Evolutionary conservation across 2,797 vertebrate species (phyloP).

Genomic region (Silurus lanzhouensis): DNA sequence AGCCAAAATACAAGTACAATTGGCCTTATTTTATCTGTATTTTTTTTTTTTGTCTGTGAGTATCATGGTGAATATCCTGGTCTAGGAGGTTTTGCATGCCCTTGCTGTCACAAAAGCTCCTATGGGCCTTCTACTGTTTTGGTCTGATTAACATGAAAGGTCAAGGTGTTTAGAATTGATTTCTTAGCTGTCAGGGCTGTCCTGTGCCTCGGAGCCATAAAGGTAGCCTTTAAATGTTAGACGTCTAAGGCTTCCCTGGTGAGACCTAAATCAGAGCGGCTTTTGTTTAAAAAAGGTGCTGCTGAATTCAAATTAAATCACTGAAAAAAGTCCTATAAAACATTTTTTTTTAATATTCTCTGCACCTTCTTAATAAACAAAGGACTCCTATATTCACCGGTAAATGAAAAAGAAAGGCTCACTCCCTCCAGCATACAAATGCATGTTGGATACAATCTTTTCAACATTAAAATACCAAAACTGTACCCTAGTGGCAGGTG

Average conservation of each 20-base stretch:
- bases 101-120: constrained; percentile 7
- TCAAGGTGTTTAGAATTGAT: constrained; percentile 36
- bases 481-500: neutral
- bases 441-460: neutral
- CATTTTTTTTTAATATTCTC: neutral
- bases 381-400: neutral
- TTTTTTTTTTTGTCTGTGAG: neutral
- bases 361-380: neutral
- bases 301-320: neutral
- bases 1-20: neutral
- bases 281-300: neutral
- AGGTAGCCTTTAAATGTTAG: constrained; percentile 26
- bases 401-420: neutral
- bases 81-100: constrained; percentile 6
- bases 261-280: neutral
- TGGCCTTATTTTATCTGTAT: neutral
- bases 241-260: neutral
- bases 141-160: constrained; percentile 40
- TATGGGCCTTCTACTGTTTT: constrained; percentile 18
- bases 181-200: constrained; percentile 19
- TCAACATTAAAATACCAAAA: constrained; percentile 11
- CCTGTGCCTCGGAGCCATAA: neutral
- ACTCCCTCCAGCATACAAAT: neutral
- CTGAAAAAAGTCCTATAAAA: neutral
- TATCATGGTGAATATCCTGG: constrained; percentile 6